Percentiles rank a stretch among this genome's conserved stretches.
Conservation (phyloP, 2,888 invertebrate genomes). For the Thera britannica region DNA sequence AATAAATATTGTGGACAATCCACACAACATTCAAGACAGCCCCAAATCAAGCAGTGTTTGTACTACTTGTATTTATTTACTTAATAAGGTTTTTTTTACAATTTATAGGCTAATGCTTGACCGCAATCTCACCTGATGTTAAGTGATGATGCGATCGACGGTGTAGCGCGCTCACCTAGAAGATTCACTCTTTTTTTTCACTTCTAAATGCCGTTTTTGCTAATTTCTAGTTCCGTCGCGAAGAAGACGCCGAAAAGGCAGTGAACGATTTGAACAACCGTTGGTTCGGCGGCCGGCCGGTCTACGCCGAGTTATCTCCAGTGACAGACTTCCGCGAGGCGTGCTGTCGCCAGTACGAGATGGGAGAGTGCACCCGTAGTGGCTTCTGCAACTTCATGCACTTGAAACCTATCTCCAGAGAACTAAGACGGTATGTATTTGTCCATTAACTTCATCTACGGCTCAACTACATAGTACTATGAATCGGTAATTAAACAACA, state of each 20-base stretch:
- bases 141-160: no score
- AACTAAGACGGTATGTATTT: slow-evolving; percentile 89
- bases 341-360: slow-evolving; percentile 99
- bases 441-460: not conserved
- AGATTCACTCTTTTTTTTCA: no score
- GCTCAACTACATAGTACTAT: no score
- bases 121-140: no score
- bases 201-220: not conserved
- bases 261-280: slow-evolving; percentile 98
- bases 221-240: slow-evolving; percentile 92
- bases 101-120: no score
- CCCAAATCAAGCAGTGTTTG: no score
- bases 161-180: no score
- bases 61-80: no score
- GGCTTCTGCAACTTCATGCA: slow-evolving; percentile 99
- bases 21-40: no score
- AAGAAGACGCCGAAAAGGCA: slow-evolving; percentile 99
- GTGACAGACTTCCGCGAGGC: slow-evolving; percentile 99
- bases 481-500: no score
- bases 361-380: slow-evolving; percentile 99
- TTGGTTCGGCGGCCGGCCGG: slow-evolving; percentile 99
- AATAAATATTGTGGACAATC: no score
- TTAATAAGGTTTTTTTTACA: no score
- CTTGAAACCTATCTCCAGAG: slow-evolving; percentile 98
- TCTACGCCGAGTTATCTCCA: slow-evolving; percentile 99